A percentile compares a stretch with the other conserved stretches of the same genome.
Conservation (phyloP, 2,113 vertebrate species). For the Microtus pennsylvanicus region DNA sequence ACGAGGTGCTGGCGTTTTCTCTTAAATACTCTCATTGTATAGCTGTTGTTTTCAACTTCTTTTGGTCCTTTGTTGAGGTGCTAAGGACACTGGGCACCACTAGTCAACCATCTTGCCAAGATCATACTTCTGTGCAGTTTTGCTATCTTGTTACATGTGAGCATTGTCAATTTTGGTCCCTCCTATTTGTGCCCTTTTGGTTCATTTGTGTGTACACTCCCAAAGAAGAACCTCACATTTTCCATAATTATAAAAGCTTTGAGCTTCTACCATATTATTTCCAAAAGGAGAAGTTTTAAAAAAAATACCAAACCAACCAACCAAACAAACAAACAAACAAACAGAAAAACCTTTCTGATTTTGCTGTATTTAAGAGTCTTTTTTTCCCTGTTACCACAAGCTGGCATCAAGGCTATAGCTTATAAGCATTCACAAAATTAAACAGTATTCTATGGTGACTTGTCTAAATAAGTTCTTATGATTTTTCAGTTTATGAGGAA, state of each 20-base stretch:
- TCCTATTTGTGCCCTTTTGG: neutral
- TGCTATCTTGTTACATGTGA: neutral
- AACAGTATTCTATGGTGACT: neutral
- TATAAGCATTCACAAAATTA: neutral
- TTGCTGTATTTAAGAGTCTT: neutral
- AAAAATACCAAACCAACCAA: too few relatives aligned
- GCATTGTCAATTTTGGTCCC: neutral
- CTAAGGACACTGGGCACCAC: neutral
- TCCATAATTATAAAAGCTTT: neutral
- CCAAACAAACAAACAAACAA: too few relatives aligned
- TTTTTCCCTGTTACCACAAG: neutral
- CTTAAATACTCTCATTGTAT: neutral
- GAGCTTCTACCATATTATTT: neutral
- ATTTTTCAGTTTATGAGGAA: slow-evolving; percentile 8
- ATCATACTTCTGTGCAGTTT: neutral
- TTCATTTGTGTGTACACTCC: neutral
- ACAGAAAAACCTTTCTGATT: neutral
- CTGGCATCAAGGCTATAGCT: neutral
- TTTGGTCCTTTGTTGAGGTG: neutral
- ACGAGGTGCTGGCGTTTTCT: neutral
- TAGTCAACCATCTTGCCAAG: neutral
- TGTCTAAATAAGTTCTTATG: neutral
- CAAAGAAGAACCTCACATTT: neutral
- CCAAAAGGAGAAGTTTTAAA: neutral
- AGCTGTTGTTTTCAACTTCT: neutral